Conservation (phyloP, 2,797 vertebrate species). For the Smutsia temminckii region DNA sequence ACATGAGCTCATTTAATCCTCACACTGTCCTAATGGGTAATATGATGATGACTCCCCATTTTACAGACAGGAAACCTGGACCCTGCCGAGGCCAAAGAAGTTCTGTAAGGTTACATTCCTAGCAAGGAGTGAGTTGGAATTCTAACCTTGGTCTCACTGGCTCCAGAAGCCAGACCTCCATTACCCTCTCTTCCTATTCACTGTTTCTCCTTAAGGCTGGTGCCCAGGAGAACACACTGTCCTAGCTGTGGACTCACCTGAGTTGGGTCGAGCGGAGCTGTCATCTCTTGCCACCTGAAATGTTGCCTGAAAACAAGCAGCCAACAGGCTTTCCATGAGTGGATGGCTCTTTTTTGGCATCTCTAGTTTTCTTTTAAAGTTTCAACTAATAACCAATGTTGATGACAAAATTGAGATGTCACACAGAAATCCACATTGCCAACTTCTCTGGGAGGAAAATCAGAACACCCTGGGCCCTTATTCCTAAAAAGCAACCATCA, state of each 20-base stretch:
- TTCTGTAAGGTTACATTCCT: background rate
- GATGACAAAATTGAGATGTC: background rate
- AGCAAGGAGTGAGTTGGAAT: background rate
- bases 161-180: background rate
- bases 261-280: background rate
- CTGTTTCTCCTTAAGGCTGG: background rate
- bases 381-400: background rate
- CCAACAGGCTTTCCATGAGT: background rate
- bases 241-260: background rate
- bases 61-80: background rate
- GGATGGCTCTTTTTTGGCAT: background rate
- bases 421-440: background rate
- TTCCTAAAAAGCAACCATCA: background rate
- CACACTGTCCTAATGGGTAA: background rate
- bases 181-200: background rate
- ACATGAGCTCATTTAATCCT: background rate
- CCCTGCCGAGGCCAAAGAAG: background rate
- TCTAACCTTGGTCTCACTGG: background rate
- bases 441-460: background rate
- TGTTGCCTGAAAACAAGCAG: background rate
- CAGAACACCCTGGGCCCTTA: background rate
- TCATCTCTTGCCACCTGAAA: background rate
- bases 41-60: background rate
- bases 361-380: background rate
- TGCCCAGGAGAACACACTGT: background rate